Evolutionary conservation across 1,140 invertebrate species (phyloP), one percentile per base, ranked within the genome.

Genomic region (Araneus ventricosus): DNA sequence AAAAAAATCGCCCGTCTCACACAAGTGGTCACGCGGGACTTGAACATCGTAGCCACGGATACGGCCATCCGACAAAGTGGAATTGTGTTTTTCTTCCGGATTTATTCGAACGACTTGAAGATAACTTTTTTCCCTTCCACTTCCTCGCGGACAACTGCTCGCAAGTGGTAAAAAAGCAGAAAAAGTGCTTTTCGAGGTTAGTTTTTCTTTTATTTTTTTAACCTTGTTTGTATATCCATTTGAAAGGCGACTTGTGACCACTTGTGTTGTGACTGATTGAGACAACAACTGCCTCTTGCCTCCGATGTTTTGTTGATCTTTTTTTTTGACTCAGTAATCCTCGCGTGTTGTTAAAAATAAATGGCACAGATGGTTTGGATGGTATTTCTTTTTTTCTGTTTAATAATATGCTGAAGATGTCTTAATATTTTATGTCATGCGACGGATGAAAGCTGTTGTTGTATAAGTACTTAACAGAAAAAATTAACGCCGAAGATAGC

Each of bases 51-150:
- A 63, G 27, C 70, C 17, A 79, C 27, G 70, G 27, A n/a, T 22
- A 45, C 39, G 27, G 70, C 39, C 41, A 52, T 45, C n/a, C 80
- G 80, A 82, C 80, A 82, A 82, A 82, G 80, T 82, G 24, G 41
- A 52, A 52, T 82, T 82, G 39, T 52, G 39, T 52, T 52, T 45
- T 52, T 82, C 80, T 52, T 24, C 41, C n/a, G 39, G 37, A 45
- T 82, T 52, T 82, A 52, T 45, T 41, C 41, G 39, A 82, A 30
- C 22, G 39, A 82, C 80, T 82, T 75, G 70, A 75, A 37, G 30
- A 75, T 75, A 63, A 63, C 59, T 63, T 20, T 63, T 20, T 61
- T 22, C 5, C 59, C n/a, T 37, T 75, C 30, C 80, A 10, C 27
- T 45, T n/a, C 41, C 24, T 5, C 3, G 7, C 41, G 4, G 41